Conservation (phyloP, 2,797 vertebrate genomes). For the Falco peregrinus region DNA sequence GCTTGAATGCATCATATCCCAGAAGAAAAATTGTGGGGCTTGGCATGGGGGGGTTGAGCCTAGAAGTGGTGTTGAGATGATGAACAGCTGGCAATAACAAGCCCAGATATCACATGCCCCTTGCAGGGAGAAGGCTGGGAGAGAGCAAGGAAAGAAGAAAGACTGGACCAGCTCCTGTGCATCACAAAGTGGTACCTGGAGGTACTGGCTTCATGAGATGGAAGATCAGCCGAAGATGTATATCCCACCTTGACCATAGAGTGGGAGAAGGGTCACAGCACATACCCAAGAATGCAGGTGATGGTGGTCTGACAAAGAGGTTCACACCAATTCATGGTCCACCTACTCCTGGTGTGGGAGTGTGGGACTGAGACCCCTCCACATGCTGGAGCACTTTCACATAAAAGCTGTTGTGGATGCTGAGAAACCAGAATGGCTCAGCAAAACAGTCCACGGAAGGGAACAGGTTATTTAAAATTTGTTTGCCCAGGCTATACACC, state of each 20-base stretch:
- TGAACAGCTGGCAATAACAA: not conserved
- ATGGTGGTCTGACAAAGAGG: not conserved
- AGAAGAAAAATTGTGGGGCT: not conserved
- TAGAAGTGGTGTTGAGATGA: not conserved
- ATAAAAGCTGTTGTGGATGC: not conserved
- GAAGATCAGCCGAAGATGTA: not conserved
- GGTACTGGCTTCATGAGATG: not conserved
- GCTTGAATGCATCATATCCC: not conserved
- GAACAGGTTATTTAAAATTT: slow-evolving; percentile 6
- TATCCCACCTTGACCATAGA: not conserved
- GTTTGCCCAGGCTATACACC: not conserved
- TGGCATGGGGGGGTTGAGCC: not conserved
- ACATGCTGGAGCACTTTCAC: rapidly evolving
- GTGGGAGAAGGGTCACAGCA: not conserved
- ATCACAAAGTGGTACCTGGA: not conserved
- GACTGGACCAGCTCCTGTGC: not conserved
- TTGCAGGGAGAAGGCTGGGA: not conserved
- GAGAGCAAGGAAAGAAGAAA: not conserved
- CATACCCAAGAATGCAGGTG: not conserved
- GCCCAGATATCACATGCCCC: not conserved
- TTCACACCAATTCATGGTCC: not conserved
- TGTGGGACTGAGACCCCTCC: not conserved
- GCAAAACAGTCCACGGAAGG: not conserved
- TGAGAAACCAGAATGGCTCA: not conserved
- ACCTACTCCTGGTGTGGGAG: not conserved